A percentile compares a stretch with the other conserved stretches of the same genome.
Evolutionary conservation across 2,113 vertebrate genomes (phyloP).

Genomic region (Passer domesticus): DNA sequence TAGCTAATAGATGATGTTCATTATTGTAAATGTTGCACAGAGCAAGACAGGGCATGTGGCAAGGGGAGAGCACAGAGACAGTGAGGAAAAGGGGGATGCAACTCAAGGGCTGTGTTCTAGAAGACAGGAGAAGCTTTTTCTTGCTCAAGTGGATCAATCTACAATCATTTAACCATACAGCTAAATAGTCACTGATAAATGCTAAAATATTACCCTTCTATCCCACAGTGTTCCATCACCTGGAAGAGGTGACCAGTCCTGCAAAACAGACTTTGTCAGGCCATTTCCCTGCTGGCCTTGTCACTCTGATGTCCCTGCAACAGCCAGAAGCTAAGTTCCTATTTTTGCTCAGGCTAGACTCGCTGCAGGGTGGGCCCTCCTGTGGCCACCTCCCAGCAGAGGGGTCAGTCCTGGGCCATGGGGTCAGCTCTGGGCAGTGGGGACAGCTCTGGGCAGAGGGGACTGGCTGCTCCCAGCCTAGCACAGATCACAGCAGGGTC

Average conservation of each 20-base stretch:
- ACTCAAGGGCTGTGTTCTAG: neutral
- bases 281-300: neutral
- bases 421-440: neutral
- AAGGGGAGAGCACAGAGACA: too few species aligned
- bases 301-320: neutral
- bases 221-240: too few species aligned
- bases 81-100: neutral
- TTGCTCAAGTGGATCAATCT: neutral
- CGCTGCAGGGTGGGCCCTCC: neutral
- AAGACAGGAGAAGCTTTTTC: neutral
- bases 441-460: neutral
- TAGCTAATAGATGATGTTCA: neutral
- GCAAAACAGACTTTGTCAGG: neutral
- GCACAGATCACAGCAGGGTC: accelerated
- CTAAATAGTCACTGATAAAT: neutral
- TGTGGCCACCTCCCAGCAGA: neutral
- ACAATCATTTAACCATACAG: neutral
- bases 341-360: neutral
- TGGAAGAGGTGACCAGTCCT: neutral
- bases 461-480: neutral
- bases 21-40: neutral
- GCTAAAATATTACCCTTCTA: neutral
- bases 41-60: accelerated
- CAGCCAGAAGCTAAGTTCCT: neutral
- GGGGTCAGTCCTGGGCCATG: neutral